phyloP scores from a whole-genome alignment of 1,140 invertebrate species.

The Coelopa frigida region DNA sequence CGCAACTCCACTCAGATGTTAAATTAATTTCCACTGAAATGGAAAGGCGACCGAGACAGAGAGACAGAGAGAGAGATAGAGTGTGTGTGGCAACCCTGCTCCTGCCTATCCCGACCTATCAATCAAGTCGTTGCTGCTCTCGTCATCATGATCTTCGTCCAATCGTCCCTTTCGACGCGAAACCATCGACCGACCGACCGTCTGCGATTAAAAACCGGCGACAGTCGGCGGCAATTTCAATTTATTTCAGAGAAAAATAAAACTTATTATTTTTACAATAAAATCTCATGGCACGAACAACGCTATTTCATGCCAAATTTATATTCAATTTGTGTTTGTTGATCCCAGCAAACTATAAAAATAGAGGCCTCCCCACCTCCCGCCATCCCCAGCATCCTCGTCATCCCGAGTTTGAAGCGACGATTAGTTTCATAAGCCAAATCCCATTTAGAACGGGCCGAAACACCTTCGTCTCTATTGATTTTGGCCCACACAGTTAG shows the following conservation, averaged over 20 bases:
- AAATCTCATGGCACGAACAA: constrained; percentile 10
- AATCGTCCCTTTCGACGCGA: too few species aligned
- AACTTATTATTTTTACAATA: constrained; percentile 24
- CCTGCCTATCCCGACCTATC: too few species aligned
- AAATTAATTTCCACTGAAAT: constrained; percentile 41
- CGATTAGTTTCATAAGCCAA: too few species aligned
- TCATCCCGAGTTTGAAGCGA: background rate
- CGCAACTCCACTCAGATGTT: constrained; percentile 41
- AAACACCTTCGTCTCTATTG: too few species aligned
- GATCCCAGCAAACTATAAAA: constrained; percentile 15
- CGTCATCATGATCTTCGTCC: too few species aligned
- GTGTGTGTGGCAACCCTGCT: background rate
- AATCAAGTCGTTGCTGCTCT: too few species aligned
- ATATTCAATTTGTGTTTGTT: constrained; percentile 30
- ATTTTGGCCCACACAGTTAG: too few species aligned
- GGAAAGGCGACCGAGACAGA: constrained; percentile 11
- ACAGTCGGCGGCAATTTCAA: too few species aligned
- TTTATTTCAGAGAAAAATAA: too few species aligned
- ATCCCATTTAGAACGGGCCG: too few species aligned
- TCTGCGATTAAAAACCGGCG: too few species aligned
- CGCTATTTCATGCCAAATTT: constrained; percentile 44
- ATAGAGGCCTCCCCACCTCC: background rate
- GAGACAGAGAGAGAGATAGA: background rate
- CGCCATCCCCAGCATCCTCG: background rate
- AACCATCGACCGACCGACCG: too few species aligned